phyloP scores from a whole-genome alignment of 2,888 invertebrate genomes.

The Drosophila birchii region DNA sequence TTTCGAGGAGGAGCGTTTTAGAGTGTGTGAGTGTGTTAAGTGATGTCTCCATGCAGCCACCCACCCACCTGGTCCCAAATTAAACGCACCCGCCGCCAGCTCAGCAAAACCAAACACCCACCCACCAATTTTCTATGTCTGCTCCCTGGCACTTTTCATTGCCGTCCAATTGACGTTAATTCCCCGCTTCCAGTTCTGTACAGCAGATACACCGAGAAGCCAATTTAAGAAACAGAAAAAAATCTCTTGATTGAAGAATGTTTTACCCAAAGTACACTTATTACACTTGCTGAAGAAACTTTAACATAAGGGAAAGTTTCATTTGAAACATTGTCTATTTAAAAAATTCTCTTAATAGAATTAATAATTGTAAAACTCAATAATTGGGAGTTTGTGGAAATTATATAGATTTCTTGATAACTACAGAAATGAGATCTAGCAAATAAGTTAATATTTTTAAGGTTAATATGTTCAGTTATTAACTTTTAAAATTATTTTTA shows the following conservation, averaged over 20 bases:
- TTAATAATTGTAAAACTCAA: neutral
- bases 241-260: constrained; percentile 12
- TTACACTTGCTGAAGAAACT: neutral
- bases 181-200: constrained; percentile 23
- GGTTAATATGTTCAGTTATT: neutral
- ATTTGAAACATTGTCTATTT: neutral
- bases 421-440: neutral
- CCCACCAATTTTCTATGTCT: constrained; percentile 36
- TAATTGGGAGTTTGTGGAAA: neutral
- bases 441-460: neutral
- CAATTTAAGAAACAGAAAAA: constrained; percentile 3
- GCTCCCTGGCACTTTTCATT: constrained; percentile 9
- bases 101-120: constrained; percentile 30
- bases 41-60: constrained; percentile 46
- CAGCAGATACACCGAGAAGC: constrained; percentile 20
- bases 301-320: neutral
- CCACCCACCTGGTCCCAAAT: constrained; percentile 23
- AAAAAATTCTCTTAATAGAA: neutral
- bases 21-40: constrained; percentile 39
- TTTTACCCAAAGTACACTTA: neutral
- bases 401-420: neutral
- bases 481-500: neutral
- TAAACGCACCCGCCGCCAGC: constrained; percentile 35
- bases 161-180: constrained; percentile 43
- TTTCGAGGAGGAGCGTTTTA: constrained; percentile 16